A percentile compares a stretch with the other conserved stretches of the same genome.
Conservation (phyloP, 1,140 invertebrate genomes). For the Eurosta solidaginis region DNA sequence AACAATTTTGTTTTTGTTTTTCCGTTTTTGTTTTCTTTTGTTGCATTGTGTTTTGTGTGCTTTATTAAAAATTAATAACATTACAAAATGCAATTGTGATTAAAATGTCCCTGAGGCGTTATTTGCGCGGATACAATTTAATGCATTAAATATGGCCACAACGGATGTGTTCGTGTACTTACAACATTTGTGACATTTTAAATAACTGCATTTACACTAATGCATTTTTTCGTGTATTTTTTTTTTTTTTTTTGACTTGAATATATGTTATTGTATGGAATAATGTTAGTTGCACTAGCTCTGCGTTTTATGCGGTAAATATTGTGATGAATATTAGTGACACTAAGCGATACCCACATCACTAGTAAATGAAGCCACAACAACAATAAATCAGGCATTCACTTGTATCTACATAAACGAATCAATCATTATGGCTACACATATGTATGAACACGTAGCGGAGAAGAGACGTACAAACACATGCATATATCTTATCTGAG, state of each 20-base stretch:
- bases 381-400: too few species aligned
- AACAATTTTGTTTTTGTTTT: slow-evolving; percentile 32
- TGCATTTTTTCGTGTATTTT: neutral
- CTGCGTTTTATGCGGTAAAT: neutral
- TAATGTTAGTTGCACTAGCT: neutral
- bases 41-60: slow-evolving; percentile 39
- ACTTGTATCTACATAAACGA: too few species aligned
- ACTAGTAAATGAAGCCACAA: too few species aligned
- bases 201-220: neutral
- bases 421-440: too few species aligned
- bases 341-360: too few species aligned
- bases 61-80: slow-evolving; percentile 57
- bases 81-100: slow-evolving; percentile 42
- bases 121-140: slow-evolving; percentile 54
- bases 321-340: too few species aligned
- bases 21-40: slow-evolving; percentile 33
- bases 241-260: neutral
- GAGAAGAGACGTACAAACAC: too few species aligned
- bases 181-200: neutral
- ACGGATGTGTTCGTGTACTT: neutral
- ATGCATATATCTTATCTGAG: too few species aligned
- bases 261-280: too few species aligned
- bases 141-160: slow-evolving; percentile 57
- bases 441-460: too few species aligned
- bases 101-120: slow-evolving; percentile 34